phyloP scores from a whole-genome alignment of 2,113 vertebrate species.

The Oophaga pumilio region DNA sequence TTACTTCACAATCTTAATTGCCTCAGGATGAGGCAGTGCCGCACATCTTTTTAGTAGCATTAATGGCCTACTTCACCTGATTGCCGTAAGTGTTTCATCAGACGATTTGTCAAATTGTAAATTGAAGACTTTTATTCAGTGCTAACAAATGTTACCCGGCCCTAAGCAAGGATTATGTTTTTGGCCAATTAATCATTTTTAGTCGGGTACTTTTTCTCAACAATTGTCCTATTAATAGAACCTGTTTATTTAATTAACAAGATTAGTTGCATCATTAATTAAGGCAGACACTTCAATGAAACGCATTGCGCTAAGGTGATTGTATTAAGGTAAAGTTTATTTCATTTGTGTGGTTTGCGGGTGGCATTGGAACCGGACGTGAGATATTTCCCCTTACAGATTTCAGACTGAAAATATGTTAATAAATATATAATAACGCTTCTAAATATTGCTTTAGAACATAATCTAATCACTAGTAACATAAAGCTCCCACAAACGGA shows the following conservation, averaged over 20 bases:
- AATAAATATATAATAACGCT: background rate
- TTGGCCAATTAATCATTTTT: conserved; percentile 46
- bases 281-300: background rate
- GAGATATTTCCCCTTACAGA: background rate
- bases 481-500: background rate
- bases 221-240: background rate
- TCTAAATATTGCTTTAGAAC: background rate
- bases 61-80: conserved; percentile 83
- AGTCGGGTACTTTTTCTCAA: conserved; percentile 25
- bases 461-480: background rate
- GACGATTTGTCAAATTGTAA: conserved; percentile 76
- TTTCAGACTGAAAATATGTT: background rate
- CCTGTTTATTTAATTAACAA: conserved; percentile 29
- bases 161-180: conserved; percentile 45
- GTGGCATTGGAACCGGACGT: background rate
- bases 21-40: conserved; percentile 79
- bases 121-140: conserved; percentile 75
- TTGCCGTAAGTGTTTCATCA: conserved; percentile 73
- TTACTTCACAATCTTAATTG: conserved; percentile 76
- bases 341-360: background rate
- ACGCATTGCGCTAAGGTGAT: conserved; percentile 2
- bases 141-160: conserved; percentile 63
- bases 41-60: conserved; percentile 79
- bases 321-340: conserved; percentile 4
- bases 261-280: conserved; percentile 47